These are phyloP conservation scores for Cinara cedri DNA, from an alignment of 2,888 invertebrate species.

Conservation along the genomic window DNA sequence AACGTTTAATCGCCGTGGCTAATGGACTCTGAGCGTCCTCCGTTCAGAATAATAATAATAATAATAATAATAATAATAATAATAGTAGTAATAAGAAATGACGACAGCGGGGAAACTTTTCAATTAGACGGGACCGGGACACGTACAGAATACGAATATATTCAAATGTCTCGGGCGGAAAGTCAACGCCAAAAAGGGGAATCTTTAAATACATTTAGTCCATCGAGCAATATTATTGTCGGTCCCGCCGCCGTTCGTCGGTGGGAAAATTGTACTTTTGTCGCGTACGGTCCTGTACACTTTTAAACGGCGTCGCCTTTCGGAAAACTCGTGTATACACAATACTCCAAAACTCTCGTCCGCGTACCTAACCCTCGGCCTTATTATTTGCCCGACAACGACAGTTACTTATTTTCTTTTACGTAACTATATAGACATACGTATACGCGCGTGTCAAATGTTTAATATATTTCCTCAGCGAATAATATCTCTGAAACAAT, in stretches of 20 bases:
- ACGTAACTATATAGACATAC: background rate
- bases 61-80: slow-evolving; percentile 42
- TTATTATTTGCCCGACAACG: background rate
- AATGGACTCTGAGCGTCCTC: slow-evolving; percentile 29
- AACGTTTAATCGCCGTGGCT: slow-evolving; percentile 35
- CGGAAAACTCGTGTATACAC: background rate
- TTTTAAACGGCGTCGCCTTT: slow-evolving; percentile 23
- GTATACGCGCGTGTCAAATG: slow-evolving; percentile 18
- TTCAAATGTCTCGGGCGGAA: slow-evolving; percentile 37
- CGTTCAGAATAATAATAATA: background rate
- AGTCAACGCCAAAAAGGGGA: slow-evolving; percentile 4
- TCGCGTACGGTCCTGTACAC: background rate
- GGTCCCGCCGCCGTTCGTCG: background rate
- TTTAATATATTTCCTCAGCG: slow-evolving; percentile 13
- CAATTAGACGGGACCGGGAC: slow-evolving; percentile 47
- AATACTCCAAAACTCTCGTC: background rate
- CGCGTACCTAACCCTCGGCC: background rate
- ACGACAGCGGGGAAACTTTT: slow-evolving; percentile 35
- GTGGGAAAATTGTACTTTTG: slow-evolving; percentile 30
- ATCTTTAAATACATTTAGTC: slow-evolving; percentile 42
- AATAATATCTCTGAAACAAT: background rate
- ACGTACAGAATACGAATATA: slow-evolving; percentile 42
- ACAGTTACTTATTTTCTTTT: slow-evolving; percentile 38
- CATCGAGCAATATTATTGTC: slow-evolving; percentile 19
- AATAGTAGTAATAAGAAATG: slow-evolving; percentile 38